These are phyloP conservation scores for Lasioglossum albipes DNA, from an alignment of 1,140 invertebrate genomes.

Conservation along the genomic window DNA sequence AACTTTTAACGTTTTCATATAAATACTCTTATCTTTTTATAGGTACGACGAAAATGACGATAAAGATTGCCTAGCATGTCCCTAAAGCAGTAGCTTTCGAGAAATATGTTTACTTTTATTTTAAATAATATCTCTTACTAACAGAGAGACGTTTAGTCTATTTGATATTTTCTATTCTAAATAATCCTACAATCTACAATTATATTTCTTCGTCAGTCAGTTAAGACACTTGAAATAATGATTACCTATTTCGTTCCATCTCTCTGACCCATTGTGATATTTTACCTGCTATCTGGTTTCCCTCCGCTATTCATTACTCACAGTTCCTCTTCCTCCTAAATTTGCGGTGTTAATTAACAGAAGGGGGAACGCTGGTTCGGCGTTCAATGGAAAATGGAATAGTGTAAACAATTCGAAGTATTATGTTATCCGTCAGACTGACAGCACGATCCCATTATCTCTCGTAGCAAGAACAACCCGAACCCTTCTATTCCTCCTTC, in stretches of 20 bases:
- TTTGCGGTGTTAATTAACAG: constrained; percentile 62
- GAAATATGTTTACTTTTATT: constrained; percentile 10
- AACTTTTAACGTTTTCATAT: too few species aligned
- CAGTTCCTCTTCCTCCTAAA: constrained; percentile 31
- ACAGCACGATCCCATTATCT: constrained; percentile 66
- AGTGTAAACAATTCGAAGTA: constrained; percentile 70
- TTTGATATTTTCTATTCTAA: too few species aligned
- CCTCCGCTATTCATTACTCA: constrained; percentile 21
- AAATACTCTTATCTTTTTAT: too few species aligned
- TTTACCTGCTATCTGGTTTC: constrained; percentile 20
- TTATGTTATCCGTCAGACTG: constrained; percentile 68
- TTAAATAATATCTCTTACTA: neutral
- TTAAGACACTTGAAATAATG: constrained; percentile 31
- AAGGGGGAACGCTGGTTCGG: constrained; percentile 52
- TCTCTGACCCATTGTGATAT: neutral
- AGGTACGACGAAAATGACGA: too few species aligned
- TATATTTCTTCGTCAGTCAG: constrained; percentile 38
- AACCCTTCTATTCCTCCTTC: constrained; percentile 39
- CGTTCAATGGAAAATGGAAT: constrained; percentile 41
- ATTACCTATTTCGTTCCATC: neutral
- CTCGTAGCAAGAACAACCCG: constrained; percentile 63
- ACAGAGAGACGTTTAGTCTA: too few species aligned
- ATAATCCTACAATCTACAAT: too few species aligned
- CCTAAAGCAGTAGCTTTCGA: too few species aligned
- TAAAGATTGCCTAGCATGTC: too few species aligned